phyloP scores from a whole-genome alignment of 1,140 invertebrate species.

The Cydia pomonella region DNA sequence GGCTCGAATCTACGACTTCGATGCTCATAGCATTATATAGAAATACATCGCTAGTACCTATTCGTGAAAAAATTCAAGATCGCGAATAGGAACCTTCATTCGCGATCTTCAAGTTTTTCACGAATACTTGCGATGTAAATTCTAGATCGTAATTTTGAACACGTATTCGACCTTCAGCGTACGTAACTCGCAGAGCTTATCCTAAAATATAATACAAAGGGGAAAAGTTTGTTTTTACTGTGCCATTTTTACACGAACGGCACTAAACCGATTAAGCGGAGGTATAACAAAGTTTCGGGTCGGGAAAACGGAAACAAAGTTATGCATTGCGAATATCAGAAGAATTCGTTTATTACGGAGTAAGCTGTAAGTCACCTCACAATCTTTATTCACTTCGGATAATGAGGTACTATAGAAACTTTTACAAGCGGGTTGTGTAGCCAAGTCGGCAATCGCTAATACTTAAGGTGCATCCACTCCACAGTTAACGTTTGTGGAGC shows the following conservation, averaged over 20 bases:
- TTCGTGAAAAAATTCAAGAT: background rate
- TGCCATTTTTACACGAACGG: conserved; percentile 20
- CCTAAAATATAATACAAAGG: conserved; percentile 12
- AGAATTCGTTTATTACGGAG: background rate
- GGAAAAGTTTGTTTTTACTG: conserved; percentile 8
- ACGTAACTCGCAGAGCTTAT: background rate
- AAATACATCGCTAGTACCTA: background rate
- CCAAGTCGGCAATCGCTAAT: too few species aligned
- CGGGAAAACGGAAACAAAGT: background rate
- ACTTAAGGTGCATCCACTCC: background rate
- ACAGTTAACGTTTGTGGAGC: background rate
- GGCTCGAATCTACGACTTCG: too few species aligned
- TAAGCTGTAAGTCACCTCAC: background rate
- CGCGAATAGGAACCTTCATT: too few species aligned
- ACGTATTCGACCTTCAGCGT: background rate
- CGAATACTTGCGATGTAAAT: background rate
- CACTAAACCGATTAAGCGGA: conserved; percentile 25
- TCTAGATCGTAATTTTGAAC: conserved; percentile 1
- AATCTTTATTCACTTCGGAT: conserved; percentile 2
- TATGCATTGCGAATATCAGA: conserved; percentile 1
- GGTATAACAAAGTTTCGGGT: conserved; percentile 2
- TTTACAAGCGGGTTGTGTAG: background rate
- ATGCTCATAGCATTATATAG: background rate
- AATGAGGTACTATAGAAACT: background rate
- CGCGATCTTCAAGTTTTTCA: too few species aligned